Base-by-base conservation (phyloP, 1,140 invertebrate species). In the Leptopilina boulardi region DNA sequence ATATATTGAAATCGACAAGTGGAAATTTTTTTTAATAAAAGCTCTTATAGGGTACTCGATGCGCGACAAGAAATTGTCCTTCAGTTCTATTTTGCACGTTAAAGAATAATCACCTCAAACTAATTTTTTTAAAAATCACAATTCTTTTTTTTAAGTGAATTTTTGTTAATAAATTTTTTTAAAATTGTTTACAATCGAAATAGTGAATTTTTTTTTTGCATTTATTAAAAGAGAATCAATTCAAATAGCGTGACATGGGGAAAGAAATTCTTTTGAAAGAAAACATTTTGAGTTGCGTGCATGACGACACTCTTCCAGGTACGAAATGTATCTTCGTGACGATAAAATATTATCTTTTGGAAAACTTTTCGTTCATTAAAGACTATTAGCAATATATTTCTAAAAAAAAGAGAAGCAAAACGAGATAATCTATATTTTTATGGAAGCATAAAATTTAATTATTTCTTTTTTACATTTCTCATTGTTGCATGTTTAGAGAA, bases 1-100 rank as follows among this genome's bases (percentile, higher is more conserved):
- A 75, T 71, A 21, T 41, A n/a, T 34, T 51, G 23, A 47, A 78
- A 51, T 54, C 59, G 26, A 78, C 76, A 30, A 66, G 23, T 66
- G 59, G 26, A 1, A 5, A 66, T 30, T 66, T 66, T 18, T 26
- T 59, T 59, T 30, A 15, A 66, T n/a, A 66, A 23, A 66, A 66
- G 15, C 59, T 26, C n/a, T 2, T 34, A 6, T 3, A 3, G 4
- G 23, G 15, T 15, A 66, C 8, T 30, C 26, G 1, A 15, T 26
- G 3, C 3, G 3, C 3, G 3, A 15, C 26, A 66, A n/a, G 13
- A 15, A n/a, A 5, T 30, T 6, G 3, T 1, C 13, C 11, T 30
- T 66, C 23, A 66, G 59, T 66, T 66, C 0, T 23, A n/a, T 15
- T 66, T 30, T 23, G 26, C 15, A 66, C 59, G 4, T 26, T 6